Conservation (phyloP, 2,113 vertebrate species). For the Rissa tridactyla region DNA sequence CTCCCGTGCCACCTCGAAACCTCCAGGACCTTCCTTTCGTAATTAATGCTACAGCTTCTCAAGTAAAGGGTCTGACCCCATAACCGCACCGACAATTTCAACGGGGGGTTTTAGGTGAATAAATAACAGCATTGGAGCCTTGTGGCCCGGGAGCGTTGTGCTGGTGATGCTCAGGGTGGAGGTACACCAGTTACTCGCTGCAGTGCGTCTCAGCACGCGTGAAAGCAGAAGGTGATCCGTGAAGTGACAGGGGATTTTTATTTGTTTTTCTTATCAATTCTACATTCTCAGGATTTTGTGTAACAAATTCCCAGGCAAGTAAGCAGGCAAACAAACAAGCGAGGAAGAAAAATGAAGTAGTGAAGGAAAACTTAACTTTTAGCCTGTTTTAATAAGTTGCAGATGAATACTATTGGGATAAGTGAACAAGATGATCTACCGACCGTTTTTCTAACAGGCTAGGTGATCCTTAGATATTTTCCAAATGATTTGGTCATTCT, state of each 20-base stretch:
- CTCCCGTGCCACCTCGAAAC: background rate
- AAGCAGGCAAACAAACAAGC: conserved; percentile 3
- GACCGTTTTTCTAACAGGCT: background rate
- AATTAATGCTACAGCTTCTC: background rate
- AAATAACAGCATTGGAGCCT: background rate
- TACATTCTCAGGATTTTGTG: background rate
- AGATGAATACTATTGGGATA: background rate
- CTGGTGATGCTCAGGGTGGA: background rate
- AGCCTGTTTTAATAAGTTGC: background rate
- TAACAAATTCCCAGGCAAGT: background rate
- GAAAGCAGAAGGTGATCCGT: background rate
- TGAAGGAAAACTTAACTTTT: background rate
- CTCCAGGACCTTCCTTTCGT: background rate
- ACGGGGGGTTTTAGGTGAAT: background rate
- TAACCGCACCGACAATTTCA: background rate
- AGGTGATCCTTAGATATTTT: background rate
- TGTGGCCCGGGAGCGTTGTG: background rate
- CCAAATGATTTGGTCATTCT: background rate
- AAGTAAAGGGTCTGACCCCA: background rate
- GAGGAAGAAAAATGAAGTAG: background rate
- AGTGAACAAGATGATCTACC: background rate
- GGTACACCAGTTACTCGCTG: too few species aligned
- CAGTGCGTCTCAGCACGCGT: background rate
- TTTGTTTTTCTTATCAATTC: background rate
- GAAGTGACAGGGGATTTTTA: background rate